phyloP scores from a whole-genome alignment of 1,140 invertebrate genomes.

The Orchestia grillus region DNA sequence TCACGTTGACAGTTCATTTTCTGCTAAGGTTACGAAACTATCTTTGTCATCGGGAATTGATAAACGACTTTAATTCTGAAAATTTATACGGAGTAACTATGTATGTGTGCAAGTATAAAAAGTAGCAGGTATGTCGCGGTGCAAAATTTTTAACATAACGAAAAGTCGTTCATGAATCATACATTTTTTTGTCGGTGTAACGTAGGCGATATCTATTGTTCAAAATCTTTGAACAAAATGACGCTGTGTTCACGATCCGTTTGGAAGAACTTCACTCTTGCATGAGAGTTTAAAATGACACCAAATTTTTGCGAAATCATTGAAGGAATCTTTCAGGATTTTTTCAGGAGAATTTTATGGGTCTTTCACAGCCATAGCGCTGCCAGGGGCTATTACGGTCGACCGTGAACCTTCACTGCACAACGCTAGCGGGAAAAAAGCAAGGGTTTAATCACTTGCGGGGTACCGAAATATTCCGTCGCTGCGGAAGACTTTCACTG shows the following conservation, averaged over 20 bases:
- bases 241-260: background rate
- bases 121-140: too few species aligned
- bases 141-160: too few species aligned
- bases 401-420: slow-evolving; percentile 14
- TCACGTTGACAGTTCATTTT: too few species aligned
- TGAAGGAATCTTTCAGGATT: background rate
- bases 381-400: background rate
- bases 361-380: background rate
- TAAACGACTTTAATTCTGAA: too few species aligned
- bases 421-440: background rate
- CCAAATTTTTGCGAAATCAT: background rate
- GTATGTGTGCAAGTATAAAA: too few species aligned
- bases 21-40: too few species aligned
- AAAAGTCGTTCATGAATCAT: background rate
- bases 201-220: background rate
- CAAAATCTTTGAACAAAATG: background rate
- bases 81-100: too few species aligned
- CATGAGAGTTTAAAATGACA: background rate
- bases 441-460: background rate
- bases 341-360: background rate
- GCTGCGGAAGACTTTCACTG: background rate
- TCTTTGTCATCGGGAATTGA: too few species aligned
- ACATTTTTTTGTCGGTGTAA: background rate
- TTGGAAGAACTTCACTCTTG: background rate
- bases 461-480: background rate